These are phyloP conservation scores for Ammodramus savannarum DNA, from an alignment of 2,113 vertebrate genomes.

Conservation along the genomic window DNA sequence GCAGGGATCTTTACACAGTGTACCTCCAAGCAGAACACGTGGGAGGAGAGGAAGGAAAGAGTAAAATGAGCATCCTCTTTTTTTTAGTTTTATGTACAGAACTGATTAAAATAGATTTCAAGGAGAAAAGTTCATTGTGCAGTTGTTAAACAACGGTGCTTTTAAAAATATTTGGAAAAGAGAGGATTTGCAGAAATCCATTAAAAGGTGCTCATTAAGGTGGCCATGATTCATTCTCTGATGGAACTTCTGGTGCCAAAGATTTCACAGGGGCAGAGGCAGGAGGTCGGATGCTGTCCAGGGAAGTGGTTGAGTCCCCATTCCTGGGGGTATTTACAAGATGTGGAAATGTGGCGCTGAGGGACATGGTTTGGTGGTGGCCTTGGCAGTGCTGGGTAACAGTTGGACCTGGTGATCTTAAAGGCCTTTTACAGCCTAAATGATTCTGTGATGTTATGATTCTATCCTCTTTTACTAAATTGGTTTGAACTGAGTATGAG, in stretches of 20 bases:
- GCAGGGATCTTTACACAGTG: not conserved
- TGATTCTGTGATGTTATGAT: not conserved
- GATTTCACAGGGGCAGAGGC: not conserved
- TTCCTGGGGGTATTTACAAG: not conserved
- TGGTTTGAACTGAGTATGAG: not conserved
- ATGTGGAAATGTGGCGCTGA: not conserved
- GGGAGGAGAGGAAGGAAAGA: not conserved
- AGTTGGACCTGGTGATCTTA: not conserved
- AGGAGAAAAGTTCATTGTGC: not conserved
- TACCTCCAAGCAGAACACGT: not conserved
- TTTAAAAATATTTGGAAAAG: not conserved
- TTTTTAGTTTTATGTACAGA: not conserved
- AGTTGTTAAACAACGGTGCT: not conserved
- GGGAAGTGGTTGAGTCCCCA: not conserved
- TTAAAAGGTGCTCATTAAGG: not conserved
- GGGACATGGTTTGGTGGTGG: not conserved
- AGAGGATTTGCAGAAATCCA: not conserved
- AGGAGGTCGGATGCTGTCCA: not conserved
- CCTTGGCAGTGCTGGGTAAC: not conserved
- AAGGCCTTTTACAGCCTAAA: not conserved
- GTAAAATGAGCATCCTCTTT: not conserved
- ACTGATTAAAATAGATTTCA: not conserved
- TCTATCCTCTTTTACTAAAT: not conserved
- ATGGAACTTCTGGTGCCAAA: not conserved
- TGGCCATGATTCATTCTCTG: not conserved